Base-by-base conservation (phyloP, 1,140 invertebrate genomes). In the Drosophila orosa region DNA sequence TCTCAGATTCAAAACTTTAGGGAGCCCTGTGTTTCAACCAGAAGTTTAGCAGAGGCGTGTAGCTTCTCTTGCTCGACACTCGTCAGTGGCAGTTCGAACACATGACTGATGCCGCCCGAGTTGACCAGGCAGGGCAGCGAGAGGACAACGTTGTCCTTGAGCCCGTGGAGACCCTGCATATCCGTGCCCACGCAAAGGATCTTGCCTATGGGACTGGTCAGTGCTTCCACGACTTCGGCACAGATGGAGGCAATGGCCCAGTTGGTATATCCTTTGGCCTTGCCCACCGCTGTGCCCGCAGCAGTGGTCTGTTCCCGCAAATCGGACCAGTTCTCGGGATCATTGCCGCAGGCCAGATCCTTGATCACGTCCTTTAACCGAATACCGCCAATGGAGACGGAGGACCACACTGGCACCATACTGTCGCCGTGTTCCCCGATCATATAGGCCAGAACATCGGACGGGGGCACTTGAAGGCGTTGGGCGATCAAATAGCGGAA, bases 181-280 rank as follows among this genome's bases (percentile, higher is more conserved):
- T 95, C 93, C 9, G 96, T 96, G 1, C 96, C 96, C 5, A 98
- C 94, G 1, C 96, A 95, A 74, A 96, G 95, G n/a, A 98, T 94
- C 84, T 95, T 95, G 71, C 94, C 93, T 3, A 54, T 94, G 93
- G 22, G 97, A 80, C 65, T 33, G 33, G 27, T 31, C 74, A 98
- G 95, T 13, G 95, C 94, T 7, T 94, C 93, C 13, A 94, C 94
- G 9, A 98, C 92, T 68, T 95, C 93, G 0, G 95, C 93, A 0
- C 96, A 94, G 75, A 96, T 96, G 3, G 97, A 92, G 1, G 96
- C 96, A 78, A 97, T 96, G 6, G 96, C 97, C 96, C 96, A 97
- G 24, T 96, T 97, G 0, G 96, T 97, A 90, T 97, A 97, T 1
- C 97, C 96, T 87, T 97, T 98, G 58, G 96, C 92, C 78, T 94